A percentile compares a stretch with the other conserved stretches of the same genome.
Conservation (phyloP, 92 coral and sea anemone genomes). For the Actinernus sp. region DNA sequence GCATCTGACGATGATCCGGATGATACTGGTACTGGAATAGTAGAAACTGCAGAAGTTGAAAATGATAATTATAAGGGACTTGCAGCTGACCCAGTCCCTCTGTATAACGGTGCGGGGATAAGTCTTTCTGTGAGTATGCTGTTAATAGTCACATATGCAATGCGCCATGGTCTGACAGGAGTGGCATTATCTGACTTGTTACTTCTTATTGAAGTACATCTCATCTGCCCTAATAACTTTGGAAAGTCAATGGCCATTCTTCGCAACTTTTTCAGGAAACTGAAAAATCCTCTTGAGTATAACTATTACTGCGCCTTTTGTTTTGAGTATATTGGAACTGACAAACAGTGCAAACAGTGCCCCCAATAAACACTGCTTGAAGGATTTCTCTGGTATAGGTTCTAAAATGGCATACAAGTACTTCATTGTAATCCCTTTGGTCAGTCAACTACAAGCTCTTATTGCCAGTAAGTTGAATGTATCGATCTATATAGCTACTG, state of each 20-base stretch:
- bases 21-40: no score
- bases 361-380: not conserved
- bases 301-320: not conserved
- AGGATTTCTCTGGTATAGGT: not conserved
- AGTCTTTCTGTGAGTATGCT: not conserved
- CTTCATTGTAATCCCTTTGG: not conserved
- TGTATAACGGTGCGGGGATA: not conserved
- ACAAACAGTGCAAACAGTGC: not conserved
- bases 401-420: not conserved
- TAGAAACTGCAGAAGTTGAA: no score
- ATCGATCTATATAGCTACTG: no score
- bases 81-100: not conserved
- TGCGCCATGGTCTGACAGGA: not conserved
- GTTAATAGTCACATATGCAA: not conserved
- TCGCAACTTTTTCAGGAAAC: not conserved
- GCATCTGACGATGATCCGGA: not conserved
- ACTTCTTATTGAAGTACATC: not conserved
- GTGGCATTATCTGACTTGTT: not conserved
- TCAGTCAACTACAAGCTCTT: not conserved
- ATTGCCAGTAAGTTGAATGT: not conserved
- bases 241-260: not conserved
- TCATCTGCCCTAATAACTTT: not conserved
- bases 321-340: not conserved
- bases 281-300: not conserved
- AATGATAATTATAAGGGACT: not conserved